phyloP scores from a whole-genome alignment of 2,888 invertebrate genomes.

The Ceramica pisi region DNA sequence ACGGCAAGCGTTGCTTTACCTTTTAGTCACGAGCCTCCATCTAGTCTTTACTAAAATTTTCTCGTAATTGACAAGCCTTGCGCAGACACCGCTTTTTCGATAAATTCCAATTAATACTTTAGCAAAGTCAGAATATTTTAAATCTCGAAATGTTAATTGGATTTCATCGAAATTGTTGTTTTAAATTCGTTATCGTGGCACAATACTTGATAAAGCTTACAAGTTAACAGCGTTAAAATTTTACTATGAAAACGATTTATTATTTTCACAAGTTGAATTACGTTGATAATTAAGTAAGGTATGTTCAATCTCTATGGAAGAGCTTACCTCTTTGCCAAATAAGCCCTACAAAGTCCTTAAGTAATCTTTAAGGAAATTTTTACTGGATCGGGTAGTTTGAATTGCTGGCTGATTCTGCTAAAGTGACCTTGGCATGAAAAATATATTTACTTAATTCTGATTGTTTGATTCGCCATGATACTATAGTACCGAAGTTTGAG shows the following conservation, averaged over 20 bases:
- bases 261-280: background rate
- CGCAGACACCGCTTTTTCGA: background rate
- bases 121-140: conserved; percentile 6
- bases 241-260: background rate
- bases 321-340: background rate
- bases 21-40: too few relatives aligned
- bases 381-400: too few relatives aligned
- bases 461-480: too few relatives aligned
- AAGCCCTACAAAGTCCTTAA: background rate
- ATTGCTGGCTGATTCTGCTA: too few relatives aligned
- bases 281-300: background rate
- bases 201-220: conserved; percentile 6
- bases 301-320: too few relatives aligned
- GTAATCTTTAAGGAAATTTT: too few relatives aligned
- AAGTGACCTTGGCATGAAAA: too few relatives aligned
- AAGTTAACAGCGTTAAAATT: background rate
- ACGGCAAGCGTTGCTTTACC: too few relatives aligned
- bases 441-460: too few relatives aligned
- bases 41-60: background rate
- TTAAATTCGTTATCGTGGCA: conserved; percentile 29
- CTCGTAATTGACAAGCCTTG: background rate
- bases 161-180: conserved; percentile 29
- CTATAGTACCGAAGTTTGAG: too few relatives aligned
- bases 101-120: conserved; percentile 22
- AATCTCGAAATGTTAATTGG: conserved; percentile 27